Evolutionary conservation across 2,797 vertebrate genomes (phyloP).

Genomic region (Sebastiscus albofasciatus): DNA sequence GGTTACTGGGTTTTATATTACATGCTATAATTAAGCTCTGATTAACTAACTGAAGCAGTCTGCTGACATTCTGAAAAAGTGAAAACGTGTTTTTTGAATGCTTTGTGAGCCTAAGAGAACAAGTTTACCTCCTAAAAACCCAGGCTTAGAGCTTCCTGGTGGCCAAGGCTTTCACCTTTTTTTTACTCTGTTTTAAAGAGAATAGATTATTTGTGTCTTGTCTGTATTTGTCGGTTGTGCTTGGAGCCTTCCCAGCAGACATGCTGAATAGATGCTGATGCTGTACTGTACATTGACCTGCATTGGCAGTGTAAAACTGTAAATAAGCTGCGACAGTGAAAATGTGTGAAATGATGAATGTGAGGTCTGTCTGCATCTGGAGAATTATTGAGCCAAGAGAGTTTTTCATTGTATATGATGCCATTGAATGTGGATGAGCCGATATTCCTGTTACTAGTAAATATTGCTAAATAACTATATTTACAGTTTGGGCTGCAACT

Average conservation of each 20-base stretch:
- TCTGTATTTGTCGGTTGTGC: neutral
- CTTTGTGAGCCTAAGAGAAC: neutral
- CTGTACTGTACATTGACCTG: neutral
- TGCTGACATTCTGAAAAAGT: neutral
- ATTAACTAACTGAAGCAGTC: conserved; percentile 1
- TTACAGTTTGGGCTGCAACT: neutral
- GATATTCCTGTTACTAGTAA: neutral
- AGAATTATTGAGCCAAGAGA: neutral
- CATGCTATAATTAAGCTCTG: neutral
- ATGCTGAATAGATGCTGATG: neutral
- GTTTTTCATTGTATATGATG: neutral
- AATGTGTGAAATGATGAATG: conserved; percentile 4
- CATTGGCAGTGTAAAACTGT: neutral
- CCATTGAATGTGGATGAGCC: neutral
- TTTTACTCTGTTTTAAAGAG: neutral
- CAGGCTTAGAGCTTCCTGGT: neutral
- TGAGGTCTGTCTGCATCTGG: neutral
- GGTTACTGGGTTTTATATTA: conserved; percentile 16
- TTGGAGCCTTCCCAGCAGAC: neutral
- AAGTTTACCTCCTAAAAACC: neutral
- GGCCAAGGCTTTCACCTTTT: neutral
- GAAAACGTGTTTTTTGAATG: neutral
- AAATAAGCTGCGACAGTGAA: neutral
- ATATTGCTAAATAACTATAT: neutral
- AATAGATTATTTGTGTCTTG: neutral